These are phyloP conservation scores for Priocnemis perturbator DNA, from an alignment of 2,888 invertebrate species.

Conservation along the genomic window DNA sequence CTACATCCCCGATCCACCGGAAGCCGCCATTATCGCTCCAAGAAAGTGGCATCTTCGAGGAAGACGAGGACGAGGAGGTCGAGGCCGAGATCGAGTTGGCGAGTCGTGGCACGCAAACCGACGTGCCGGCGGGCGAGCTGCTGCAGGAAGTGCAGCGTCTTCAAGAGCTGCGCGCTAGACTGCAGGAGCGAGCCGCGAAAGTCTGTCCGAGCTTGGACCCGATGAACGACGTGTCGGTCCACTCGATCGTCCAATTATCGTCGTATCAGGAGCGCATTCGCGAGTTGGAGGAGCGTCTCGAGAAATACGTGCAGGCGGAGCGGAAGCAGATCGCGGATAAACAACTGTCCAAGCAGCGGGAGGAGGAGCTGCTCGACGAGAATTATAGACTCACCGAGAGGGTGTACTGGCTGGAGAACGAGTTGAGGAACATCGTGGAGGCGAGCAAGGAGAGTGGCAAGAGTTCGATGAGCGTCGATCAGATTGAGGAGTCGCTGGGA, in stretches of 20 bases:
- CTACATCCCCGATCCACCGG: slow-evolving; percentile 56
- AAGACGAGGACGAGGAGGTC: slow-evolving; percentile 78
- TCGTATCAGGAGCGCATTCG: slow-evolving; percentile 58
- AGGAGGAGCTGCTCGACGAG: slow-evolving; percentile 65
- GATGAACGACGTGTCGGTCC: slow-evolving; percentile 21
- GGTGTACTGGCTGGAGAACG: slow-evolving; percentile 60
- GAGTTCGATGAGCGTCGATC: slow-evolving; percentile 2
- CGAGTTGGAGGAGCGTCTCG: slow-evolving; percentile 57
- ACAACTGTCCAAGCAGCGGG: slow-evolving; percentile 55
- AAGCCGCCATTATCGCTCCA: slow-evolving; percentile 76
- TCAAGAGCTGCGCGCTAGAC: slow-evolving; percentile 65
- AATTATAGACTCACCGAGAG: slow-evolving; percentile 63
- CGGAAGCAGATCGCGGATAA: slow-evolving; percentile 47
- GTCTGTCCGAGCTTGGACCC: slow-evolving; percentile 15
- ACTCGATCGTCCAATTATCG: slow-evolving; percentile 35
- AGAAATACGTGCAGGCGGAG: slow-evolving; percentile 48
- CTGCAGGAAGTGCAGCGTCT: slow-evolving; percentile 68
- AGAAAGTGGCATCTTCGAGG: slow-evolving; percentile 86
- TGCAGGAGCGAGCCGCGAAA: slow-evolving; percentile 63
- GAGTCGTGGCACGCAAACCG: slow-evolving; percentile 65
- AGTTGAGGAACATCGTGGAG: slow-evolving; percentile 42
- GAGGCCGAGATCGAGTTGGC: slow-evolving; percentile 60
- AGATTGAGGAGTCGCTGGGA: too few relatives aligned
- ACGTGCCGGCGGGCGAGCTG: slow-evolving; percentile 65
- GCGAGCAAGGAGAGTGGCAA: neutral